Evolutionary conservation across 2,797 vertebrate species (phyloP), one percentile per base, ranked within the genome.

Genomic region (Florisuga fusca): DNA sequence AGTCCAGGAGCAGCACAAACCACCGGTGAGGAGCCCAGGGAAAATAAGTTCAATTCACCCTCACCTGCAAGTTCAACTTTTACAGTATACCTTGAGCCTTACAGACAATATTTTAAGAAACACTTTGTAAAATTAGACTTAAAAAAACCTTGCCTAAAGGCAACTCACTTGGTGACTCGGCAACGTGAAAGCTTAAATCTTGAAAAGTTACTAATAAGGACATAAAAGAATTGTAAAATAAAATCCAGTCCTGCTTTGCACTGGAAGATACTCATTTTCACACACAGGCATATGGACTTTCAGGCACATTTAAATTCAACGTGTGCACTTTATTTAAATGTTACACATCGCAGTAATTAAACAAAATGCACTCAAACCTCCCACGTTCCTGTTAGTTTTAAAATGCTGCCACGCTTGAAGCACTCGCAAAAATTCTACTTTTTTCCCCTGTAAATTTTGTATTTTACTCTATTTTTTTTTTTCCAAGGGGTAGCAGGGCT

Each of bases 271-370:
- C 54, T 29, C 15, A 18, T 77, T 83, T 94, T 57, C 64, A 29
- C 33, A 3, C 0, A 27, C 63, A 78, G 10, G 16, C 73, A 64
- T 5, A 21, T 0, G 0, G 66, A 34, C 12, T 5, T 62, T 31
- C 7, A 29, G n/a, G 66, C 26, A 23, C 58, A 12, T 20, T 84
- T n/a, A 38, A 87, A 74, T 41, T 77, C 29, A 46, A 79, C 41
- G 16, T 1, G 4, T 16, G 54, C 0, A 0, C 46, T 93, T 90
- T 79, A 77, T 94, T 96, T 89, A 43, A 45, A 71, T 41, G 69
- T 80, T 46, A 66, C 25, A 61, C 36, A 34, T 58, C 0, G 1
- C 57, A 55, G 29, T 34, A 77, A 90, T 89, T 84, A 89, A 92
- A 74, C 31, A 50, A 77, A 88, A 54, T 3, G 16, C 36, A 21